Evolutionary conservation across 2,888 invertebrate species (phyloP).

Genomic region (Harpagoxenus sublaevis): DNA sequence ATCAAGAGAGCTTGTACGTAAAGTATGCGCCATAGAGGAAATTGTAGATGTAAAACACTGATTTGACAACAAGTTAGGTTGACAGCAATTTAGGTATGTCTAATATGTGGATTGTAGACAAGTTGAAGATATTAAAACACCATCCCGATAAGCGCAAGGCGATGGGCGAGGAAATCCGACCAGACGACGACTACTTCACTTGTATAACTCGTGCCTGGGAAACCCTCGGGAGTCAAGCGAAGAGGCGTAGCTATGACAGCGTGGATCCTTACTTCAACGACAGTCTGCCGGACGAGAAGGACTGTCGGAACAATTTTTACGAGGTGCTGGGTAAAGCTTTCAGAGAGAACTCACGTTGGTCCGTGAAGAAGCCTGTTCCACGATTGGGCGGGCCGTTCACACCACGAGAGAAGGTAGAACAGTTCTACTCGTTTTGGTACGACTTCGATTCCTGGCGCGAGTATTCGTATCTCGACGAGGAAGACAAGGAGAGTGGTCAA

Average conservation of each 20-base stretch:
- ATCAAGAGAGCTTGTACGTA: constrained; percentile 96
- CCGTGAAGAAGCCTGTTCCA: constrained; percentile 95
- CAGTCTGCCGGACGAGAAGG: constrained; percentile 91
- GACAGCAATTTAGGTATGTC: not conserved
- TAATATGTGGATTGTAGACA: constrained; percentile 86
- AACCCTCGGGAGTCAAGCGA: constrained; percentile 92
- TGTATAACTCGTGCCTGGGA: constrained; percentile 99
- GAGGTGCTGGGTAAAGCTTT: constrained; percentile 89
- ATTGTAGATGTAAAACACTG: constrained; percentile 52
- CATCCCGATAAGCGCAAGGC: constrained; percentile 99
- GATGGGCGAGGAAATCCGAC: constrained; percentile 94
- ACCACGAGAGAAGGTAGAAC: constrained; percentile 94
- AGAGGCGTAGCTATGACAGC: constrained; percentile 97
- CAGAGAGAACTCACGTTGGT: constrained; percentile 95
- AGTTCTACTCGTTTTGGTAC: constrained; percentile 99
- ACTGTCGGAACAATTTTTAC: constrained; percentile 94
- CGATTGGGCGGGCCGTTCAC: constrained; percentile 92
- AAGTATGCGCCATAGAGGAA: constrained; percentile 66
- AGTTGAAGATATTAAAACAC: constrained; percentile 95
- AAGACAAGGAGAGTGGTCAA: constrained; percentile 99
- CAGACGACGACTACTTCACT: constrained; percentile 98
- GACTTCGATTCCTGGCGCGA: constrained; percentile 99
- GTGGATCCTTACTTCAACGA: constrained; percentile 98
- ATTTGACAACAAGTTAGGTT: constrained; percentile 15
- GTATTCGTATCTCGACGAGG: constrained; percentile 99